phyloP scores from a whole-genome alignment of 2,888 invertebrate species.

The Formica aserva region DNA sequence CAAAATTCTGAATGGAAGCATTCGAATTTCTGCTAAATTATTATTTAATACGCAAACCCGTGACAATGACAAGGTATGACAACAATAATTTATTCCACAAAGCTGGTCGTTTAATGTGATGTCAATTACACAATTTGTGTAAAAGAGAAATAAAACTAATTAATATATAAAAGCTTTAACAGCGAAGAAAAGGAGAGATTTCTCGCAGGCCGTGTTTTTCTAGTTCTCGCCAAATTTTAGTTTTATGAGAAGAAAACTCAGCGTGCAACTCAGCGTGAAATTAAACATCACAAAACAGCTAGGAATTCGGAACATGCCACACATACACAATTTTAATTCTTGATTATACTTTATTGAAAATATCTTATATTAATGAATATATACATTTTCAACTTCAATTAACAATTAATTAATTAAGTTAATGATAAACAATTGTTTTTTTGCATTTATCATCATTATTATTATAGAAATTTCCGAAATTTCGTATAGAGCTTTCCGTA shows the following conservation, averaged over 20 bases:
- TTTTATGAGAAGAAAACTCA: not conserved
- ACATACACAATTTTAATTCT: not conserved
- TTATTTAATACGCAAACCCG: not conserved
- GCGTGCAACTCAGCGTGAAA: not conserved
- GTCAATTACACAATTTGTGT: not conserved
- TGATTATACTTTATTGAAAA: not conserved
- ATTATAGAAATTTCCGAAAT: not conserved
- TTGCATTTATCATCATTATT: not conserved
- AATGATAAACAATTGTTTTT: not conserved
- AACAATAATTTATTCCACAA: not conserved
- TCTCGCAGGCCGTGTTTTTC: not conserved
- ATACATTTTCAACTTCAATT: not conserved
- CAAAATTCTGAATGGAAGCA: not conserved
- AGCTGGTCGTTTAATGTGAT: not conserved
- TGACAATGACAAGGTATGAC: not conserved
- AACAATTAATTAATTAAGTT: constrained; percentile 8
- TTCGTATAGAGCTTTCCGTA: not conserved
- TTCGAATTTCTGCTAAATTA: no score
- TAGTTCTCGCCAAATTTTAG: not conserved
- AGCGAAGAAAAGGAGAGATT: not conserved
- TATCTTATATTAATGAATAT: constrained; percentile 6
- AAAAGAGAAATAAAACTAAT: not conserved
- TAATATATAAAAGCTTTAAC: not conserved
- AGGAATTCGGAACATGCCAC: not conserved
- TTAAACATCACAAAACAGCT: not conserved